These are phyloP conservation scores for Pinna nobilis DNA, from an alignment of 1,140 invertebrate genomes.

Conservation along the genomic window DNA sequence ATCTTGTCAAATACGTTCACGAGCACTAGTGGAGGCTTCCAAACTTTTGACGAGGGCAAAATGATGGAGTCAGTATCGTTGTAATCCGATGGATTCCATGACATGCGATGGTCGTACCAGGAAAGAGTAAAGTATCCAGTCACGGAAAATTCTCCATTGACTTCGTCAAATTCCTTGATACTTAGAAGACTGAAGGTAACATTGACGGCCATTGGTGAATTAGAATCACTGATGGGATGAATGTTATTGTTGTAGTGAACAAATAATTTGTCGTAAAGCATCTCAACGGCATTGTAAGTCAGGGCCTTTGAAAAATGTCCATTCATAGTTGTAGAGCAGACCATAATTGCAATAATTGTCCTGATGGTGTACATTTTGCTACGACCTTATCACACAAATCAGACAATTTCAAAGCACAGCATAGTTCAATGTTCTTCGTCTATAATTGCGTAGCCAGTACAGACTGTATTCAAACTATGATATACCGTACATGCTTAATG, in stretches of 20 bases:
- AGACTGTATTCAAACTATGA: no score
- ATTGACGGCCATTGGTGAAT: conserved; percentile 6
- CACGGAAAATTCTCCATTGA: conserved; percentile 37
- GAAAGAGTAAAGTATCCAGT: conserved; percentile 20
- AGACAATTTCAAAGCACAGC: no score
- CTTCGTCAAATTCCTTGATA: conserved; percentile 43
- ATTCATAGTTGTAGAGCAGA: no score
- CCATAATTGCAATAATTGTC: no score
- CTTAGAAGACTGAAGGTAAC: conserved; percentile 32
- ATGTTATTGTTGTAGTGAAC: conserved; percentile 32
- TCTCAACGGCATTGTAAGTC: no score
- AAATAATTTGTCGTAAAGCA: conserved; percentile 8
- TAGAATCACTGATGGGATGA: conserved; percentile 11
- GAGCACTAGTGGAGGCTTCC: conserved; percentile 28
- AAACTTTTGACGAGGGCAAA: conserved; percentile 26
- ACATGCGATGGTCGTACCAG: conserved; percentile 27
- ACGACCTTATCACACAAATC: no score
- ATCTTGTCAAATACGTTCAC: conserved; percentile 27
- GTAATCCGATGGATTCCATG: conserved; percentile 34
- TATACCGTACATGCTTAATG: no score
- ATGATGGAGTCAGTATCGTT: conserved; percentile 7
- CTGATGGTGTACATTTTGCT: no score
- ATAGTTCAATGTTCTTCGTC: no score
- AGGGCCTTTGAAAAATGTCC: no score
- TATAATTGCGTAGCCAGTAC: no score